A percentile compares a stretch with the other conserved stretches of the same genome.
Conservation (phyloP, 2,797 vertebrate species). For the Miichthys miiuy region DNA sequence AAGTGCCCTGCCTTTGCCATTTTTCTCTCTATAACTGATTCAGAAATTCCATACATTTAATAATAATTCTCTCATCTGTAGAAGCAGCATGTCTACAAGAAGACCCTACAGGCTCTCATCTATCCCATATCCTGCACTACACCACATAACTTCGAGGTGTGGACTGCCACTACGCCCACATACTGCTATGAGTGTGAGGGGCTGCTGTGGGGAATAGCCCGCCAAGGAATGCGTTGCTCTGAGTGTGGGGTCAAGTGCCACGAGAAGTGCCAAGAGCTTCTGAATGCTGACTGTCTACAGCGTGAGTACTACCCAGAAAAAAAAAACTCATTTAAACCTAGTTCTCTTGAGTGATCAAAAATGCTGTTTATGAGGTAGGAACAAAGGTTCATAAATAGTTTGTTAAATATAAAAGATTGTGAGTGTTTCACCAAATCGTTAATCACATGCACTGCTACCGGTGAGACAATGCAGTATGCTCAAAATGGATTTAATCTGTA, state of each 20-base stretch:
- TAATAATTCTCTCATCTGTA: conserved; percentile 64
- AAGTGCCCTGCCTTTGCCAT: neutral
- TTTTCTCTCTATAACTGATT: neutral
- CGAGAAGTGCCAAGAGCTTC: conserved; percentile 98
- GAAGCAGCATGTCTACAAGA: conserved; percentile 99
- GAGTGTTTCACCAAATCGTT: neutral
- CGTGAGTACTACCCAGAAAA: conserved; percentile 76
- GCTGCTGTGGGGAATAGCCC: conserved; percentile 96
- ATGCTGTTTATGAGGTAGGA: neutral
- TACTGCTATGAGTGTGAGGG: conserved; percentile 99
- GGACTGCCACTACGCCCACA: conserved; percentile 97
- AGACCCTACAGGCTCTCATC: conserved; percentile 98
- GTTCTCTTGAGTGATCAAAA: neutral
- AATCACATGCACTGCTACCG: neutral
- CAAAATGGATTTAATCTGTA: neutral
- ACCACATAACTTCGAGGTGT: conserved; percentile 97
- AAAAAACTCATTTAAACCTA: neutral
- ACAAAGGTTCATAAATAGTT: neutral
- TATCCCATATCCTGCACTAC: conserved; percentile 99
- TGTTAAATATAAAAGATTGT: neutral
- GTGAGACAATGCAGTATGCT: neutral
- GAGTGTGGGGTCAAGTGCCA: conserved; percentile 99
- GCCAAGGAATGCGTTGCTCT: conserved; percentile 96
- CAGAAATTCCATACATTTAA: neutral
- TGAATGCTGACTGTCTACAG: conserved; percentile 98